Percentiles rank a stretch among this genome's conserved stretches.
Evolutionary conservation across 2,113 vertebrate species (phyloP).

Genomic region (Alouatta palliata): DNA sequence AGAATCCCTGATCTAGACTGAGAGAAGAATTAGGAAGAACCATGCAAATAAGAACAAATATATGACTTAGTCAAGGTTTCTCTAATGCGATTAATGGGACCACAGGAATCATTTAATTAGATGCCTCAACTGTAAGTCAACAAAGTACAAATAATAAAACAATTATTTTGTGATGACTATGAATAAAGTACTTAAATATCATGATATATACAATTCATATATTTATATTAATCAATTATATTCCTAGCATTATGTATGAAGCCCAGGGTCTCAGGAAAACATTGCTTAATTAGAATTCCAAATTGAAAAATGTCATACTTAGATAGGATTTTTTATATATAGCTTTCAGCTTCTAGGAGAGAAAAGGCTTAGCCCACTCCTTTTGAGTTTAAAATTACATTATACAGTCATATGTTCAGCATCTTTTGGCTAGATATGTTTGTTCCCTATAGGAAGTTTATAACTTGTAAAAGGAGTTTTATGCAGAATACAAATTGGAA

Average conservation of each 20-base stretch:
- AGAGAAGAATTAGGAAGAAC: not conserved
- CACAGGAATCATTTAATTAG: not conserved
- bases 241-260: not conserved
- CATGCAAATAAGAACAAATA: not conserved
- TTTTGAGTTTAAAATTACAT: constrained; percentile 81
- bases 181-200: constrained; percentile 12
- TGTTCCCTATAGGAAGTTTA: constrained; percentile 83
- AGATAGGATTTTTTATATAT: not conserved
- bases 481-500: constrained; percentile 85
- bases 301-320: constrained; percentile 32
- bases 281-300: constrained; percentile 57
- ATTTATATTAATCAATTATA: constrained; percentile 37
- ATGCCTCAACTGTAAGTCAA: not conserved
- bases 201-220: constrained; percentile 16
- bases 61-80: not conserved
- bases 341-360: constrained; percentile 58
- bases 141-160: constrained; percentile 6
- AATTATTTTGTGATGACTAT: constrained; percentile 2
- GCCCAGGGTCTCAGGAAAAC: constrained; percentile 6
- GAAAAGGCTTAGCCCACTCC: constrained; percentile 71
- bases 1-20: not conserved
- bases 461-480: constrained; percentile 80
- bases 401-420: constrained; percentile 78
- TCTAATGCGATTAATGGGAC: constrained; percentile 1
- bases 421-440: constrained; percentile 77